Evolutionary conservation across 2,113 vertebrate species (phyloP), one percentile per base, ranked within the genome.

Genomic region (Hippocampus abdominalis): DNA sequence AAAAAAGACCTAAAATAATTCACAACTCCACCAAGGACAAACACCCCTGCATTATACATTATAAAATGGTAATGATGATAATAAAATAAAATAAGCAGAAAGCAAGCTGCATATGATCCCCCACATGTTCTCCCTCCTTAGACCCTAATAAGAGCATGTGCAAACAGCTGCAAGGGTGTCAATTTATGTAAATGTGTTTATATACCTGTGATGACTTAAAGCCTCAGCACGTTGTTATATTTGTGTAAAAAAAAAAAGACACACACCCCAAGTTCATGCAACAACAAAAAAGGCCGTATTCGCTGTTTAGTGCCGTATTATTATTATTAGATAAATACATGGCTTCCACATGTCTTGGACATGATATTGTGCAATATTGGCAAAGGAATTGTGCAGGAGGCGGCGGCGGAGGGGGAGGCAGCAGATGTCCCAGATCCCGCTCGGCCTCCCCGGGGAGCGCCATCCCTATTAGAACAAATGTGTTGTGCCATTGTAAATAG

Each of bases 191-290:
- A 97, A 98, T 98, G 97, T 98, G 97, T 95, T 90, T 90, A 85
- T 91, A 91, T 93, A 91, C 86, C 86, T 91, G 89, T 89, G 92
- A 94, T 94, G 93, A 93, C 92, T 93, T 77, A 91, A 91, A 94
- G 94, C 94, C 39, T 23, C 62, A 27, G n/a, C 64, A 42, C 42
- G 29, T 48, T 94, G 96, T 98, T 97, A 96, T 95, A 97, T 97
- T 98, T 96, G 97, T 98, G 97, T 98, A 97, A 95, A 96, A 98
- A 98, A 98, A 98, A 95, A 95, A 96, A n/a, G n/a, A n/a, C n/a
- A n/a, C n/a, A 94, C 95, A 93, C 74, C 70, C 76, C 91, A 94
- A 95, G 93, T 42, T 6, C 27, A 13, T n/a, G n/a, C 27, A 36
- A 32, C 29, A 29, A 32, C 0, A 91, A 91, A 91, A 71, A 70